Conservation (phyloP, 2,888 invertebrate genomes). For the Phorcus lineatus region DNA sequence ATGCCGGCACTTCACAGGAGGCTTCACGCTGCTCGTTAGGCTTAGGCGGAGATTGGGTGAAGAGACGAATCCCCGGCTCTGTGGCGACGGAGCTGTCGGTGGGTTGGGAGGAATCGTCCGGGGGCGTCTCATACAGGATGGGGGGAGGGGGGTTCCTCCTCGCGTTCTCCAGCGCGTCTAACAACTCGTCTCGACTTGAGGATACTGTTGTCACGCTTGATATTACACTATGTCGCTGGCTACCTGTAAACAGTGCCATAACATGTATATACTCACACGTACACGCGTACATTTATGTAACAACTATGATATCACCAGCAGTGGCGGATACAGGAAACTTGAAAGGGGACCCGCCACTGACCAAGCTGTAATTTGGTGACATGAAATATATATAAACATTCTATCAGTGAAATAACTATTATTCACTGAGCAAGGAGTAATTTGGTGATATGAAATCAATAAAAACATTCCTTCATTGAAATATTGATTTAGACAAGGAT, state of each 20-base stretch:
- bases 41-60: conserved; percentile 70
- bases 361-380: too few species aligned
- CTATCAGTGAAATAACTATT: too few species aligned
- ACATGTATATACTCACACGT: background rate
- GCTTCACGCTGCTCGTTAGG: conserved; percentile 71
- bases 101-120: conserved; percentile 61
- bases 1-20: conserved; percentile 68
- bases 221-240: conserved; percentile 69
- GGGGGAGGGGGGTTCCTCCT: conserved; percentile 64
- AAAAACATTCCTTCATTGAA: too few species aligned
- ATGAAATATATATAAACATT: too few species aligned
- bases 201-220: conserved; percentile 72
- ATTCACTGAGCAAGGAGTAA: too few species aligned
- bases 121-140: conserved; percentile 63
- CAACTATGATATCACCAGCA: too few species aligned
- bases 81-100: conserved; percentile 70
- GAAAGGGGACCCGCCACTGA: too few species aligned
- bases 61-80: conserved; percentile 70
- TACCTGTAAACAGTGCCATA: conserved; percentile 46
- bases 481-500: too few species aligned
- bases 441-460: too few species aligned
- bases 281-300: background rate
- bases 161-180: conserved; percentile 69
- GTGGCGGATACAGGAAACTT: too few species aligned
- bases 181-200: conserved; percentile 68